A percentile compares a stretch with the other conserved stretches of the same genome.
phyloP scores from a whole-genome alignment of 2,888 invertebrate species.

The Ferrisia virgata region DNA sequence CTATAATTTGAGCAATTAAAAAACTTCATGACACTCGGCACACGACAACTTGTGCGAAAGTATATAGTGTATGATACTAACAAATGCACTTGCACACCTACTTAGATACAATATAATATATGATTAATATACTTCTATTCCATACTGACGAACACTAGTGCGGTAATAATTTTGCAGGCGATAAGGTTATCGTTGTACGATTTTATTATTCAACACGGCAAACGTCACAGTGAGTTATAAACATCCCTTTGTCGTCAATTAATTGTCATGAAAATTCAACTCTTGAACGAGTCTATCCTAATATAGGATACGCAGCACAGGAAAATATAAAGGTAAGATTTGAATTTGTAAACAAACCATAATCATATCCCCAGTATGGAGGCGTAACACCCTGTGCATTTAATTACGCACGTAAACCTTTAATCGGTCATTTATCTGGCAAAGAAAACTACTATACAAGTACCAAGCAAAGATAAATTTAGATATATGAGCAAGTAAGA shows the following conservation, averaged over 20 bases:
- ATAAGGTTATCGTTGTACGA: not conserved
- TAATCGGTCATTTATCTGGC: not conserved
- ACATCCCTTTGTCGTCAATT: not conserved
- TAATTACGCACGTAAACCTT: not conserved
- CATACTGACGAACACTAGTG: not conserved
- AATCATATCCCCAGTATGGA: not conserved
- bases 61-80: not conserved
- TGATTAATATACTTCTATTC: too few species aligned
- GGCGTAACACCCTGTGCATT: not conserved
- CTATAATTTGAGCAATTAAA: not conserved
- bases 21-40: not conserved
- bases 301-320: not conserved
- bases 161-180: slow-evolving; percentile 6
- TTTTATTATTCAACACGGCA: slow-evolving; percentile 2
- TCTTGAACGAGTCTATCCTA: slow-evolving; percentile 2
- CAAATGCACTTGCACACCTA: slow-evolving; percentile 5
- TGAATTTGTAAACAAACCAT: slow-evolving; percentile 27
- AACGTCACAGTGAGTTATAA: not conserved
- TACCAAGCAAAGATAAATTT: too few species aligned
- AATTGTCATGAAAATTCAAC: slow-evolving; percentile 21
- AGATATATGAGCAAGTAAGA: too few species aligned
- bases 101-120: not conserved
- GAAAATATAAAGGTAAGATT: not conserved
- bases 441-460: not conserved
- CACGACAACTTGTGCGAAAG: not conserved